phyloP scores from a whole-genome alignment of 1,140 invertebrate species.

The Drosophila prosaltans region DNA sequence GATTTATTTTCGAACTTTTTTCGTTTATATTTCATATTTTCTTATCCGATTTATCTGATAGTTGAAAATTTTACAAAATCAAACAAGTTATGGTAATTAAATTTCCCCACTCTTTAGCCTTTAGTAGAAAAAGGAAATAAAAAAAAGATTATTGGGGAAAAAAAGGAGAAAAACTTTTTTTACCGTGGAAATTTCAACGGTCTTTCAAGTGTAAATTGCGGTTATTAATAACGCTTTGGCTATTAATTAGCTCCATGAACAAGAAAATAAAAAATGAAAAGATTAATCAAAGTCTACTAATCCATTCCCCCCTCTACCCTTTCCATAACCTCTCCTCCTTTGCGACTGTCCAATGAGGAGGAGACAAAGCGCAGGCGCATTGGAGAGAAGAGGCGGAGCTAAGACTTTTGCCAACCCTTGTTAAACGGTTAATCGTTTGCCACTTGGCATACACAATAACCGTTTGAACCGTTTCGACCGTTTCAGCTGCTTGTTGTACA shows the following conservation, averaged over 20 bases:
- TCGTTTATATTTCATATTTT: too few species aligned
- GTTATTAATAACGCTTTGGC: background rate
- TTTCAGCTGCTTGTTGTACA: background rate
- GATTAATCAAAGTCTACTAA: too few species aligned
- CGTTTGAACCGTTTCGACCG: background rate
- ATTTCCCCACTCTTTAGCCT: background rate
- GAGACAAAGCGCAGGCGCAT: background rate
- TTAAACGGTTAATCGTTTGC: background rate
- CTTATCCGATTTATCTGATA: too few species aligned
- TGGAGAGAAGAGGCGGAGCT: background rate
- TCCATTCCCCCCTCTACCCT: too few species aligned
- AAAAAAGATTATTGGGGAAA: background rate
- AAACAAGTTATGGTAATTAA: background rate
- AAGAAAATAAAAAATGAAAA: too few species aligned
- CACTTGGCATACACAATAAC: background rate
- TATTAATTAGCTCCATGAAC: background rate
- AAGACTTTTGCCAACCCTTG: background rate
- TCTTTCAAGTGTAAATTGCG: background rate
- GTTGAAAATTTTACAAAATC: too few species aligned
- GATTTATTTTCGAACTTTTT: too few species aligned
- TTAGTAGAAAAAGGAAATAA: background rate
- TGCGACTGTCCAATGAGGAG: conserved; percentile 5
- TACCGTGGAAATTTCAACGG: conserved; percentile 14
- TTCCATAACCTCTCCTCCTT: background rate
- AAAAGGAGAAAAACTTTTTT: background rate